phyloP scores from a whole-genome alignment of 2,888 invertebrate genomes.

The Andrena minutula region DNA sequence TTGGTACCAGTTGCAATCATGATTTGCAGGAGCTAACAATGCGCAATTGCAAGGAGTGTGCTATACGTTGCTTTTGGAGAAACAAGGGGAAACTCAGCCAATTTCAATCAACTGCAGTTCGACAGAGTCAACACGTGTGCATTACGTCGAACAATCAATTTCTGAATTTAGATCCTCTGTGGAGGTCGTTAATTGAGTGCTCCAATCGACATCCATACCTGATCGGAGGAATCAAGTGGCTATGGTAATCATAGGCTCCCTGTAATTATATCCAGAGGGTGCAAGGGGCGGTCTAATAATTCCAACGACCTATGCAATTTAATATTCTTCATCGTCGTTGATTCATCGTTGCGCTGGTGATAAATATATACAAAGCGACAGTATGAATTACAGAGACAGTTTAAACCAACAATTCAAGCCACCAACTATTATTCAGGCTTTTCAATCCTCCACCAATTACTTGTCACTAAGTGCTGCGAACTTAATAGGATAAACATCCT shows the following conservation, averaged over 20 bases:
- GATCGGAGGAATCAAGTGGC: neutral
- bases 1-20: neutral
- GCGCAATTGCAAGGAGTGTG: no score
- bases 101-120: no score
- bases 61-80: no score
- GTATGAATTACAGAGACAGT: no score
- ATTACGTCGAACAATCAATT: no score
- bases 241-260: conserved; percentile 1
- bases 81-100: no score
- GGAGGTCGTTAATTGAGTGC: no score
- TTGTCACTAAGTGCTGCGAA: neutral
- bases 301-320: conserved; percentile 7
- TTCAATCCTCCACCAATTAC: neutral
- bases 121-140: no score
- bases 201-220: conserved; percentile 12
- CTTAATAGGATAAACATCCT: conserved; percentile 13
- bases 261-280: conserved; percentile 13
- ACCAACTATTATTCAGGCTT: no score
- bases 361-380: no score
- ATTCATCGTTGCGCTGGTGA: neutral
- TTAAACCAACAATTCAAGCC: neutral
- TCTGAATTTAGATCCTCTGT: no score
- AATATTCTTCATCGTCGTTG: neutral
- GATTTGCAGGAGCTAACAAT: neutral
- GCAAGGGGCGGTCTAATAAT: conserved; percentile 10